Base-by-base conservation (phyloP, 2,888 invertebrate species). In the Diplazon laetatorius region DNA sequence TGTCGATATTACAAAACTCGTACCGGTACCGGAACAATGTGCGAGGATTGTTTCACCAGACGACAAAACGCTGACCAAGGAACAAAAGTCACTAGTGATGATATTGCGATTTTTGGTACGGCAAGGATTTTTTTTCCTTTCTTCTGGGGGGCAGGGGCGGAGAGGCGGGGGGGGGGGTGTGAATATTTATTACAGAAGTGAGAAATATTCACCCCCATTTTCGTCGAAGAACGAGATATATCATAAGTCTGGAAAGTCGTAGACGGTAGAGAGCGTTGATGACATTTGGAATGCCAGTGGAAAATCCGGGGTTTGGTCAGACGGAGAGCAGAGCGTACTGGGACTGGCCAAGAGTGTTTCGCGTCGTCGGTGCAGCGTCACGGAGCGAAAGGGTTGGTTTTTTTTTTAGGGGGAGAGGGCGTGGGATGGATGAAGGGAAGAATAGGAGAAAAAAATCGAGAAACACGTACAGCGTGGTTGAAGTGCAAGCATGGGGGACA, bases 21-120 rank as follows among this genome's bases (percentile, higher is more conserved):
- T n/a, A 22, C 10, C n/a, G 14, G 10, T 12, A 10, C 42, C 30
- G 25, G n/a, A 6, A 30, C 46, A 68, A 72, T 52, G 39, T 14
- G 55, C 22, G n/a, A 8, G 37, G 12, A 50, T 44, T 25, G 62
- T 48, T 10, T 14, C 20, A 10, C 12, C 1, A n/a, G 14, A 20
- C 10, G 18, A 14, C 37, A 73, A 73, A 78, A 50, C 73, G 73
- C 78, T 78, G 78, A 78, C 73, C 42, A 48, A 35, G 18, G 46
- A 48, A 12, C n/a, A 14, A 30, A 25, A 10, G n/a, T 20, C n/a
- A 46, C 60, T 39, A 18, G 71, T 70, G 73, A 78, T 78, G n/a
- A n/a, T n/a, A 78, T 73, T 73, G 73, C 73, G 69, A 78, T 78
- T 78, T 69, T 10, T n/a, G n/a, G 44, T 20, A 22, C 22, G 39